Percentiles rank a stretch among this genome's conserved stretches.
These are phyloP conservation scores for Ectobius pallidus DNA, from an alignment of 2,888 invertebrate genomes.

Conservation along the genomic window DNA sequence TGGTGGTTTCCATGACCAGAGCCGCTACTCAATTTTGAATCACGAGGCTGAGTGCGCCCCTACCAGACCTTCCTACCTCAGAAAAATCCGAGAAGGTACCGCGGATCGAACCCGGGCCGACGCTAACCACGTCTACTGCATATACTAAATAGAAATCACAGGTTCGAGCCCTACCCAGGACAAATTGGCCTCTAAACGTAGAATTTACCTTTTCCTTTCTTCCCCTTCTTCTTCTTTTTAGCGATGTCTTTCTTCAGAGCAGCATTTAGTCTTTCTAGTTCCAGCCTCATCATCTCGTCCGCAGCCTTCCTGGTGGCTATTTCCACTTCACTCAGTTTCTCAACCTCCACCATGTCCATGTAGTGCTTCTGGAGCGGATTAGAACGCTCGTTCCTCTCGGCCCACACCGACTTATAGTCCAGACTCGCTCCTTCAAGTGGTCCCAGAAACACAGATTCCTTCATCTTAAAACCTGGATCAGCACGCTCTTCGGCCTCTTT, in stretches of 20 bases:
- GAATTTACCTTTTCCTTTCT: conserved; percentile 48
- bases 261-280: conserved; percentile 60
- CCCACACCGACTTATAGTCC: conserved; percentile 54
- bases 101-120: too few relatives aligned
- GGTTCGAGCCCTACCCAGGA: too few relatives aligned
- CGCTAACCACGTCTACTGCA: too few relatives aligned
- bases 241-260: conserved; percentile 59
- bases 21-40: too few relatives aligned
- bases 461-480: conserved; percentile 48
- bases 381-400: conserved; percentile 55
- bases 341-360: conserved; percentile 67
- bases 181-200: too few relatives aligned
- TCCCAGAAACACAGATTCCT: conserved; percentile 40
- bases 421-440: background rate
- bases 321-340: conserved; percentile 68
- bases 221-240: conserved; percentile 48
- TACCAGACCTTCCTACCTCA: too few relatives aligned
- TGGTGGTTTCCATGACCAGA: too few relatives aligned
- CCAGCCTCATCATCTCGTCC: conserved; percentile 69
- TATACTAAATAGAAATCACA: too few relatives aligned
- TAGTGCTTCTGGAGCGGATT: conserved; percentile 68
- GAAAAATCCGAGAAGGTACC: too few relatives aligned
- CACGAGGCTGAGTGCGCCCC: too few relatives aligned
- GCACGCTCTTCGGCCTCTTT: conserved; percentile 50
- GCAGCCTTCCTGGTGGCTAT: conserved; percentile 70